Percentiles rank a stretch among this genome's conserved stretches.
phyloP scores from a whole-genome alignment of 1,140 invertebrate species.

The Drosophila rufa region DNA sequence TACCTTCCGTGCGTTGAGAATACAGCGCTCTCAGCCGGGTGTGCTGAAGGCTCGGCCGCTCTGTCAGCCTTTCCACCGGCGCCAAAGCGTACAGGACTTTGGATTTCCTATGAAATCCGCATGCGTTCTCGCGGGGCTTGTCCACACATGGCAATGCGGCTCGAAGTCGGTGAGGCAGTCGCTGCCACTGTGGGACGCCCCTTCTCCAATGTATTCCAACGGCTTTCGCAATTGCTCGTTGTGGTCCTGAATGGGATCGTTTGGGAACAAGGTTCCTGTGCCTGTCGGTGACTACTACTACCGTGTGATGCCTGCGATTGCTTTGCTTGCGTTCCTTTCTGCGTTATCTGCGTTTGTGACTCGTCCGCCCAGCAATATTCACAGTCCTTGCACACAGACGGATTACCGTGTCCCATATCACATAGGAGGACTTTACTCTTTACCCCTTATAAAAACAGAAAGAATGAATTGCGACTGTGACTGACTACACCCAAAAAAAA shows the following conservation, averaged over 20 bases:
- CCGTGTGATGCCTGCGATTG: slow-evolving; percentile 45
- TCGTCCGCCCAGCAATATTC: slow-evolving; percentile 49
- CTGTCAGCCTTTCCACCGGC: slow-evolving; percentile 29
- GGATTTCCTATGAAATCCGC: slow-evolving; percentile 4
- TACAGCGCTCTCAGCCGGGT: slow-evolving; percentile 63
- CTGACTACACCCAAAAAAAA: too few relatives aligned
- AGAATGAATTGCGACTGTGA: too few relatives aligned
- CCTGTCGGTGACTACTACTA: slow-evolving; percentile 43
- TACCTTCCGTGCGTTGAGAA: slow-evolving; percentile 60
- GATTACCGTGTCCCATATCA: neutral
- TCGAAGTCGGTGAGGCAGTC: slow-evolving; percentile 47
- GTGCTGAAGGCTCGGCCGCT: slow-evolving; percentile 18
- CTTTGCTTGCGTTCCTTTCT: slow-evolving; percentile 27
- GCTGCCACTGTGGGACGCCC: slow-evolving; percentile 35
- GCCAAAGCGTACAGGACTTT: slow-evolving; percentile 35
- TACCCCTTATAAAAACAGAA: too few relatives aligned
- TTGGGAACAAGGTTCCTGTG: slow-evolving; percentile 16
- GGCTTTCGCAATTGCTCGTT: slow-evolving; percentile 37
- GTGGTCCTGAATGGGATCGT: neutral
- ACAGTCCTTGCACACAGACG: slow-evolving; percentile 20
- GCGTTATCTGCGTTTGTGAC: slow-evolving; percentile 61
- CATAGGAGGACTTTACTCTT: neutral
- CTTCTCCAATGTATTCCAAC: slow-evolving; percentile 60
- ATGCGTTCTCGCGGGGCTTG: slow-evolving; percentile 31
- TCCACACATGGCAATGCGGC: slow-evolving; percentile 48